These are phyloP conservation scores for Mycalesis mineus DNA, from an alignment of 2,888 invertebrate species.

Conservation along the genomic window DNA sequence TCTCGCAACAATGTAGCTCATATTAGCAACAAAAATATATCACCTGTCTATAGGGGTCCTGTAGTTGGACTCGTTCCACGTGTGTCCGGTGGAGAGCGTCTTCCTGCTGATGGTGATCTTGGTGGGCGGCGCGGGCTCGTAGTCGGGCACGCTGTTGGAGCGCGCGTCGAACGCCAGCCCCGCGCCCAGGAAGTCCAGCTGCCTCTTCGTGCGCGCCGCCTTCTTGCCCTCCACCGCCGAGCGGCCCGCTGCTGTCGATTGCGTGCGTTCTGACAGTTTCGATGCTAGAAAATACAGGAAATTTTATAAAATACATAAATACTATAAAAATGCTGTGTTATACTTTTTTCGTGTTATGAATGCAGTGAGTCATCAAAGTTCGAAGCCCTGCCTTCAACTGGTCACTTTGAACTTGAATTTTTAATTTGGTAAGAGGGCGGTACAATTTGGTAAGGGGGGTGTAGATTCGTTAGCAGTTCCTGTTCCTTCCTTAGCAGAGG, in stretches of 20 bases:
- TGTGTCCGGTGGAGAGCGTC: slow-evolving; percentile 67
- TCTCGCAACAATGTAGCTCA: too few relatives aligned
- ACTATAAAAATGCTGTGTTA: too few relatives aligned
- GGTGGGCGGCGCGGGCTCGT: slow-evolving; percentile 60
- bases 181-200: slow-evolving; percentile 59
- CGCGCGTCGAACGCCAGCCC: slow-evolving; percentile 57
- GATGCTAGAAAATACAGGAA: slow-evolving; percentile 44
- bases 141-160: slow-evolving; percentile 48
- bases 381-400: too few relatives aligned
- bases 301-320: neutral
- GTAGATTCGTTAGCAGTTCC: too few relatives aligned
- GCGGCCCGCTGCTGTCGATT: slow-evolving; percentile 51
- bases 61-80: slow-evolving; percentile 71
- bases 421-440: too few relatives aligned
- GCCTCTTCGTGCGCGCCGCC: slow-evolving; percentile 55
- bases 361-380: too few relatives aligned
- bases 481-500: too few relatives aligned
- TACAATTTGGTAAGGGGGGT: too few relatives aligned
- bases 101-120: slow-evolving; percentile 73
- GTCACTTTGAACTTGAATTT: too few relatives aligned
- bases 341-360: too few relatives aligned
- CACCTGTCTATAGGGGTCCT: slow-evolving; percentile 71
- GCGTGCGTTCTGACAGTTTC: slow-evolving; percentile 57
- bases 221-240: slow-evolving; percentile 51
- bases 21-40: too few relatives aligned